Evolutionary conservation across 2,888 invertebrate species (phyloP).

Genomic region (Drosophila quasianomalipes): DNA sequence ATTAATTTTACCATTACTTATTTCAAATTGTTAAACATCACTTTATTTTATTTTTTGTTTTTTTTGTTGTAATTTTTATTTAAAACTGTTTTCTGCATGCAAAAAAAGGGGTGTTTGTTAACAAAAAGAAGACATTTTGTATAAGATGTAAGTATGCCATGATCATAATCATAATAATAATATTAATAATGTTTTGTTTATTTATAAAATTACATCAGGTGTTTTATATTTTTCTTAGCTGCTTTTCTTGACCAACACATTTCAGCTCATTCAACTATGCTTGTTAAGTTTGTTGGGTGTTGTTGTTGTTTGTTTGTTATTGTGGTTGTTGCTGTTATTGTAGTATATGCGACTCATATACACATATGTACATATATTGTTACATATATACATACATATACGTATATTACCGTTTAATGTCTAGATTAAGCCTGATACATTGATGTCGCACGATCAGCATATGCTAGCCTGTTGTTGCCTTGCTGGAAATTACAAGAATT

Average conservation of each 20-base stretch:
- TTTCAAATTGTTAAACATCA: constrained; percentile 64
- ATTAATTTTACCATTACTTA: constrained; percentile 69
- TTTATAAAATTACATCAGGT: constrained; percentile 80
- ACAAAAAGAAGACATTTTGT: constrained; percentile 47
- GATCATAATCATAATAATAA: constrained; percentile 50
- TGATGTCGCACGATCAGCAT: constrained; percentile 30
- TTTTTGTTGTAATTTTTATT: constrained; percentile 36
- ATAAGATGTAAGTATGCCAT: constrained; percentile 53
- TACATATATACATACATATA: constrained; percentile 17
- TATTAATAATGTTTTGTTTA: constrained; percentile 54
- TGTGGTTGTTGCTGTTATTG: constrained; percentile 18
- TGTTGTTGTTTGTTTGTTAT: constrained; percentile 9
- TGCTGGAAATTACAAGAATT: constrained; percentile 51
- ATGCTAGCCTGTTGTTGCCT: constrained; percentile 20
- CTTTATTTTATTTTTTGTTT: constrained; percentile 49
- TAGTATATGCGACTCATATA: constrained; percentile 14
- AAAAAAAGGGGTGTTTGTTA: constrained; percentile 25
- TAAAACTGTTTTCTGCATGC: constrained; percentile 55
- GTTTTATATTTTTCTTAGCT: constrained; percentile 59
- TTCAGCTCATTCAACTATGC: constrained; percentile 33
- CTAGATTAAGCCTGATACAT: constrained; percentile 41
- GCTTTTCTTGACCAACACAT: constrained; percentile 56
- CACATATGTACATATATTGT: constrained; percentile 27
- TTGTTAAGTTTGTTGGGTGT: constrained; percentile 17
- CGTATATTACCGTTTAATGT: constrained; percentile 30